A percentile compares a stretch with the other conserved stretches of the same genome.
Evolutionary conservation across 2,797 vertebrate species (phyloP).

Genomic region (Gymnothorax reevesii): DNA sequence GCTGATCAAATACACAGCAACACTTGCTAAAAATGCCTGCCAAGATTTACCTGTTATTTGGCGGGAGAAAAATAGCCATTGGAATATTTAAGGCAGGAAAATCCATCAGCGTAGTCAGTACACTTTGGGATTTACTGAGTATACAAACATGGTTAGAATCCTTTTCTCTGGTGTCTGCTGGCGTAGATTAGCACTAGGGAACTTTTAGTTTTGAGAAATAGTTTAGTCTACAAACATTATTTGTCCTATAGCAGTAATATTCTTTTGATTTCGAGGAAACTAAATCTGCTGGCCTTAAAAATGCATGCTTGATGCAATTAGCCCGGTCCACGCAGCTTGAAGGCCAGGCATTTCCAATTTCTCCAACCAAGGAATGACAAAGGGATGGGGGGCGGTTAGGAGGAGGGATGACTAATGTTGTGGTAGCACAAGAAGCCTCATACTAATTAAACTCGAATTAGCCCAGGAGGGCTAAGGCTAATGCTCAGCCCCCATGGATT

Average conservation of each 20-base stretch:
- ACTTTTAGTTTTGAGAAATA: not conserved
- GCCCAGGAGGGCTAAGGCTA: not conserved
- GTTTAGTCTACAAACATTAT: not conserved
- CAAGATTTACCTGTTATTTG: not conserved
- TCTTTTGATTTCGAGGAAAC: not conserved
- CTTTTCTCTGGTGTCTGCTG: not conserved
- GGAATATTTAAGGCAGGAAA: not conserved
- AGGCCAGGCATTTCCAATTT: not conserved
- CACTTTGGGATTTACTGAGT: not conserved
- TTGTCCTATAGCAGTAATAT: not conserved
- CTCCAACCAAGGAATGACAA: not conserved
- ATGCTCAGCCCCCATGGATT: not conserved
- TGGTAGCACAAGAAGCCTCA: not conserved
- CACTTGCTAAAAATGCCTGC: not conserved
- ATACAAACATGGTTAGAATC: not conserved
- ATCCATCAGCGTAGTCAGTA: not conserved
- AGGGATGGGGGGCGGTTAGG: too few species aligned
- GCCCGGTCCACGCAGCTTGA: not conserved
- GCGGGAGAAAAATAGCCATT: not conserved
- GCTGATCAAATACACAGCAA: not conserved
- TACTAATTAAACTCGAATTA: not conserved
- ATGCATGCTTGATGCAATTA: not conserved
- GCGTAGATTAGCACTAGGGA: not conserved
- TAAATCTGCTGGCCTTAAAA: not conserved
- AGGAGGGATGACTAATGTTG: not conserved